These are phyloP conservation scores for Sesia bembeciformis DNA, from an alignment of 2,888 invertebrate species.

Conservation along the genomic window DNA sequence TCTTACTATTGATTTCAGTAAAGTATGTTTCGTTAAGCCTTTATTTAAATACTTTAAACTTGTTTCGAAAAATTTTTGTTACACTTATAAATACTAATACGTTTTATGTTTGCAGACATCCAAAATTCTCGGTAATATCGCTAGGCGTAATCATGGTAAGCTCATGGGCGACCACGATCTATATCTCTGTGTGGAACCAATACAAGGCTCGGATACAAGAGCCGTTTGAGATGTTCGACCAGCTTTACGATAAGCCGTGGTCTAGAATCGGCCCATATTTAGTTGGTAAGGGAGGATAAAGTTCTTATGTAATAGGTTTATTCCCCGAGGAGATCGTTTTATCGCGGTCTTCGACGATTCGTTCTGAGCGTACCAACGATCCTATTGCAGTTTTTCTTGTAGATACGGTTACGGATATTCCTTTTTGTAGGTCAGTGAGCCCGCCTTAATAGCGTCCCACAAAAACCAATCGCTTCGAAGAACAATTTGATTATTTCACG, in stretches of 20 bases:
- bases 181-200: conserved; percentile 82
- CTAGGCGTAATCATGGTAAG: conserved; percentile 77
- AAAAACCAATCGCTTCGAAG: conserved; percentile 26
- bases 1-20: conserved; percentile 78
- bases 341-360: neutral
- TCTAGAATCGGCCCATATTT: conserved; percentile 86
- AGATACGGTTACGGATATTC: conserved; percentile 16
- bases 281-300: conserved; percentile 73
- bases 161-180: conserved; percentile 85
- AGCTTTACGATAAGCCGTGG: conserved; percentile 90
- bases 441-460: conserved; percentile 24
- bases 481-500: conserved; percentile 28
- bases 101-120: conserved; percentile 56
- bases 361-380: conserved; percentile 2
- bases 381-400: conserved; percentile 13
- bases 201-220: conserved; percentile 84
- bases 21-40: conserved; percentile 67
- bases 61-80: neutral
- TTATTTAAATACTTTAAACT: neutral
- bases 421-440: conserved; percentile 25
- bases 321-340: neutral
- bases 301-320: neutral
- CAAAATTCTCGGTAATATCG: conserved; percentile 76
- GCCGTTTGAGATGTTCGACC: conserved; percentile 88
- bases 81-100: neutral